Evolutionary conservation across 2,113 vertebrate species (phyloP).

Genomic region (Hymenochirus boettgeri): DNA sequence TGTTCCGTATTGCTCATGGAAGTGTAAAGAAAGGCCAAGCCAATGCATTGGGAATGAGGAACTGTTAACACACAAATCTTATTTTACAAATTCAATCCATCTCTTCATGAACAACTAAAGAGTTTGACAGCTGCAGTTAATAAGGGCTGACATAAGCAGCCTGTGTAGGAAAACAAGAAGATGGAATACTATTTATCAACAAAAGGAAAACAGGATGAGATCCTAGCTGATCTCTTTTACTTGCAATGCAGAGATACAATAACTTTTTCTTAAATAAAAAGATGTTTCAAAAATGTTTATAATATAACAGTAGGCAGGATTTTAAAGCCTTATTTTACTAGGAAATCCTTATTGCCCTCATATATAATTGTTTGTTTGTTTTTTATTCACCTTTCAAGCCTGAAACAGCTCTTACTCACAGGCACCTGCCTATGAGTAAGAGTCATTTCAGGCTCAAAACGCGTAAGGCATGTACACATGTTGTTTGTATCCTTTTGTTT

Average conservation of each 20-base stretch:
- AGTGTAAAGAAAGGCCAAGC: constrained; percentile 14
- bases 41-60: constrained; percentile 24
- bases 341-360: no score
- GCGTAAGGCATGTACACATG: no score
- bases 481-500: no score
- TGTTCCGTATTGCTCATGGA: constrained; percentile 12
- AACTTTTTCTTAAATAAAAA: not conserved
- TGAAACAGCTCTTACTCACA: no score
- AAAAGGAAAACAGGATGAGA: constrained; percentile 1
- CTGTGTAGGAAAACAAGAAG: constrained; percentile 13
- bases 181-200: constrained; percentile 10
- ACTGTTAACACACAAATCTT: constrained; percentile 14
- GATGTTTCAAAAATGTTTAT: no score
- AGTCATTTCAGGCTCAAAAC: no score
- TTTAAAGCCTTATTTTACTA: no score
- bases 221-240: constrained; percentile 1
- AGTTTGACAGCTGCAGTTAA: constrained; percentile 12
- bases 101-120: constrained; percentile 23
- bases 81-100: constrained; percentile 25
- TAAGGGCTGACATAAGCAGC: constrained; percentile 23
- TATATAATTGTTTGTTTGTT: no score
- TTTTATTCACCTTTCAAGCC: no score
- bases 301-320: no score
- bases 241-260: constrained; percentile 11
- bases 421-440: no score